Percentiles rank a stretch among this genome's conserved stretches.
phyloP scores from a whole-genome alignment of 1,140 invertebrate genomes.

The Oryzaephilus surinamensis region DNA sequence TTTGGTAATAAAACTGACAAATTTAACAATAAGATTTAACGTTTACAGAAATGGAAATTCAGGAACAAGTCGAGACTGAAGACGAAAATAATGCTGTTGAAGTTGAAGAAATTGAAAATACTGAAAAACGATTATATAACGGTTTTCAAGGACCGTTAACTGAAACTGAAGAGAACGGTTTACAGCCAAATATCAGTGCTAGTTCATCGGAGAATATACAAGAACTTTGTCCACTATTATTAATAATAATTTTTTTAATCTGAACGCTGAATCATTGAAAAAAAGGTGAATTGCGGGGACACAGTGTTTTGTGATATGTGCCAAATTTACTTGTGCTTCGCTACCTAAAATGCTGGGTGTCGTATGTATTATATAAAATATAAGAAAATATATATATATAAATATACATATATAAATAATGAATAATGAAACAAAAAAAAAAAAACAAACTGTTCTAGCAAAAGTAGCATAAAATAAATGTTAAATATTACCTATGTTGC shows the following conservation, averaged over 20 bases:
- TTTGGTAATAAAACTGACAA: too few species aligned
- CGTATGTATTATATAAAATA: too few species aligned
- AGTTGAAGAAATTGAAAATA: constrained; percentile 17
- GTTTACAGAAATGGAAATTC: constrained; percentile 34
- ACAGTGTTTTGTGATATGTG: constrained; percentile 34
- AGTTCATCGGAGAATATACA: too few species aligned
- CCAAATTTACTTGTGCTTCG: constrained; percentile 36
- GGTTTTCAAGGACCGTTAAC: constrained; percentile 30
- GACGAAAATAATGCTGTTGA: constrained; percentile 25
- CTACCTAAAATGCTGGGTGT: constrained; percentile 29
- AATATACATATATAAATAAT: too few species aligned
- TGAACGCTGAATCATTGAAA: constrained; percentile 23
- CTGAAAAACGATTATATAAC: constrained; percentile 27
- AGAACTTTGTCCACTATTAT: too few species aligned
- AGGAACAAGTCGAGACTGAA: constrained; percentile 23
- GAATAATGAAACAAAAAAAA: constrained; percentile 7
- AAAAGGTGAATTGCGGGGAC: too few species aligned
- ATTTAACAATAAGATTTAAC: too few species aligned
- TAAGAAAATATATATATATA: too few species aligned
- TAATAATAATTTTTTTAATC: constrained; percentile 20
- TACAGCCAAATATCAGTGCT: constrained; percentile 17
- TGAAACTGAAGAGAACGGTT: constrained; percentile 23
- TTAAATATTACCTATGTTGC: constrained; percentile 10
- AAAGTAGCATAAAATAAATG: constrained; percentile 10
- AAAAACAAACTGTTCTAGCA: too few species aligned